These are phyloP conservation scores for Miniopterus natalensis DNA, from an alignment of 2,113 vertebrate genomes.

Conservation along the genomic window DNA sequence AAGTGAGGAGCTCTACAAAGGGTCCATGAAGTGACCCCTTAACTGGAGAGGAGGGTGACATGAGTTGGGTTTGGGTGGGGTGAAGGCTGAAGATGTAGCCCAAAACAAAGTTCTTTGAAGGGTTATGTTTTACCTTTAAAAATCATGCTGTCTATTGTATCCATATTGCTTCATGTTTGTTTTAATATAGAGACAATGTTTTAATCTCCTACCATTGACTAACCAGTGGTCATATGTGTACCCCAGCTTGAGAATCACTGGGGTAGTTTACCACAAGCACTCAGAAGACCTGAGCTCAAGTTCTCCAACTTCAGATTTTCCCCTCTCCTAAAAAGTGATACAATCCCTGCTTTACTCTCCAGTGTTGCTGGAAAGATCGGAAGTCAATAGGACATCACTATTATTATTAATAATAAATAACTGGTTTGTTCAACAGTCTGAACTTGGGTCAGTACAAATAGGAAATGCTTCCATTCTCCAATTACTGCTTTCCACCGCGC, in stretches of 20 bases:
- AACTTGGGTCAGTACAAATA: background rate
- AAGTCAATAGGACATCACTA: background rate
- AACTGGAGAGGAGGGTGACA: background rate
- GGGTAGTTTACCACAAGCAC: background rate
- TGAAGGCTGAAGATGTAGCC: background rate
- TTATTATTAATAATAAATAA: background rate
- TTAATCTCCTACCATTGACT: background rate
- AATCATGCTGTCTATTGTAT: background rate
- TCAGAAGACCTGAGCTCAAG: background rate
- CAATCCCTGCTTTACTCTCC: background rate
- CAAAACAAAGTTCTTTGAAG: background rate
- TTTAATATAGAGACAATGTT: background rate
- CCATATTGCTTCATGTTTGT: background rate
- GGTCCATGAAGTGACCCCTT: background rate
- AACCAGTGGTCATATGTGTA: background rate
- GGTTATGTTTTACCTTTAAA: background rate
- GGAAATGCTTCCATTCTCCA: background rate
- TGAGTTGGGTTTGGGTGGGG: too few relatives aligned
- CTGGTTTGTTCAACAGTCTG: background rate
- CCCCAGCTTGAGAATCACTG: background rate
- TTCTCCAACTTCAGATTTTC: background rate
- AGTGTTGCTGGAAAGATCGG: background rate
- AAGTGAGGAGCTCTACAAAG: background rate
- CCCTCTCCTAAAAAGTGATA: background rate
- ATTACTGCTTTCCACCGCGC: background rate